Percentiles rank a stretch among this genome's conserved stretches.
These are phyloP conservation scores for Corticium candelabrum DNA, from an alignment of 37 sponge, comb jelly and placozoan genomes.

Conservation along the genomic window DNA sequence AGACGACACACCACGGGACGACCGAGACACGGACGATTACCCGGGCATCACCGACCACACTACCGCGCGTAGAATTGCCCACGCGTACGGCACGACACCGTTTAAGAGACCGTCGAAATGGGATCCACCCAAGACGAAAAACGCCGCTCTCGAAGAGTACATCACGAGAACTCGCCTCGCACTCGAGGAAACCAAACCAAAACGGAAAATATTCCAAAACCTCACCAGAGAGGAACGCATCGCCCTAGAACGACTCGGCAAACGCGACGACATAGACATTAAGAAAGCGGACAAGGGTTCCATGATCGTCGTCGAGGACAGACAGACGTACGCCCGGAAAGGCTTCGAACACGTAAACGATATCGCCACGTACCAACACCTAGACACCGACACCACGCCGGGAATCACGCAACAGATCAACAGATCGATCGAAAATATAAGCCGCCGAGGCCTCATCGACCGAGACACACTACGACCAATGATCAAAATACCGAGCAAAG, in stretches of 20 bases:
- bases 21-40: too few species aligned
- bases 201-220: too few species aligned
- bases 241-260: neutral
- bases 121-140: neutral
- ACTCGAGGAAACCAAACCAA: neutral
- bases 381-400: slow-evolving; percentile 3
- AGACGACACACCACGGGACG: too few species aligned
- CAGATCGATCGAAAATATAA: neutral
- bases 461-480: neutral
- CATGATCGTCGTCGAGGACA: slow-evolving; percentile 12
- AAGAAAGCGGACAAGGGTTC: slow-evolving; percentile 32
- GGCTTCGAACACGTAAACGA: slow-evolving; percentile 20
- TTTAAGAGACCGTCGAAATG: neutral
- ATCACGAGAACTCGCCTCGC: neutral
- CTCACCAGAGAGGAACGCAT: slow-evolving; percentile 1
- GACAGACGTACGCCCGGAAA: neutral
- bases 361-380: slow-evolving; percentile 7
- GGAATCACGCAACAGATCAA: neutral
- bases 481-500: neutral
- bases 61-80: too few species aligned
- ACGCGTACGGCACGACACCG: too few species aligned
- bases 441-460: neutral
- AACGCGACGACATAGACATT: slow-evolving; percentile 10
- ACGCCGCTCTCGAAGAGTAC: neutral
- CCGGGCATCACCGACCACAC: too few species aligned